Evolutionary conservation across 2,888 invertebrate species (phyloP), one percentile per base, ranked within the genome.

Genomic region (Azorinus chamasolen): DNA sequence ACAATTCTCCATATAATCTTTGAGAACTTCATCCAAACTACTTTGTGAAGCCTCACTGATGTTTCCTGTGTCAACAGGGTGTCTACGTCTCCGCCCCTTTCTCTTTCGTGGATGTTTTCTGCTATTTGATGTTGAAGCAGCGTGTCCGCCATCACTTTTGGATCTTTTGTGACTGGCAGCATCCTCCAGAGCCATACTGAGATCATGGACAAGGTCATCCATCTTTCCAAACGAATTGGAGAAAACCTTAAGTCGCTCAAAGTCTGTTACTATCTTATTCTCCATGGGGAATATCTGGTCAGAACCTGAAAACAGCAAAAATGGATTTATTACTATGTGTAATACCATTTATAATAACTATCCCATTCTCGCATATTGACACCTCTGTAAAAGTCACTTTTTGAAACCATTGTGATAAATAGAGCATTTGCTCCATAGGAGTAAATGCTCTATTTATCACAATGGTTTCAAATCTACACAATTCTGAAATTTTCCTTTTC

Each of bases 201-300:
- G 87, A 76, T 93, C 93, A 63, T 92, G 91, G 8, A 93, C 93
- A 66, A 93, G 79, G 78, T 92, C 92, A 83, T 93, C 93, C 93
- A 93, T 93, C 61, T 88, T 91, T 58, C 89, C 84, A 72, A 91
- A 88, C 80, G 88, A 89, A 59, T 87, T 88, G 25, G 92, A 89
- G 74, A 93, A 89, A 77, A 93, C 92, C 68, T 88, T 88, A 63
- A 93, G 85, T 62, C 91, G 91, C 82, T 93, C 89, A 83, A 93
- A 92, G 66, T 92, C 91, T 83, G 88, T 88, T 57, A 93, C 91
- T 70, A 93, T 91, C 63, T 88, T 92, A 80, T 86, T 89, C 87
- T 93, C 93, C 92, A 93, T 92, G 79, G 83, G 91, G 45, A 75
- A 27, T 43, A 27, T 66, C 18, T 61, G 41, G 63, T 24, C n/a